Evolutionary conservation across 92 coral and sea anemone species (phyloP), one percentile per base, ranked within the genome.

Genomic region (Zoanthus solanderi): DNA sequence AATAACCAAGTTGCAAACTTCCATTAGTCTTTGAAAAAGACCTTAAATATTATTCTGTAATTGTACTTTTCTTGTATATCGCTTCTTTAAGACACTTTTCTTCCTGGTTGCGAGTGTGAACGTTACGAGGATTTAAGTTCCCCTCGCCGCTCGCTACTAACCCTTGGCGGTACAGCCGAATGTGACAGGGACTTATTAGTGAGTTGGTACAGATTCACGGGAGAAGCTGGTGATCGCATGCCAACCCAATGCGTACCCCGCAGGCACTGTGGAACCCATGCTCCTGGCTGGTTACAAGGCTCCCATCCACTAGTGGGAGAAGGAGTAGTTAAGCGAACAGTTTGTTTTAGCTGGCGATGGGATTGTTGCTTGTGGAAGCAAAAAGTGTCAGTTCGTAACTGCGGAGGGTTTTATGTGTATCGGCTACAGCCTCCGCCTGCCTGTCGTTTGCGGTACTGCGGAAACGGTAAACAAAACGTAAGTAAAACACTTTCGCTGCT

Each of bases 281-380:
- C 92, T 6, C 91, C 94, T 28, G 94, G 94, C 50, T 91, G 94
- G 94, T 77, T 91, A 85, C 63, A 37, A 30, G 94, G 90, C 48
- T 18, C 46, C n/a, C 90, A 82, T 78, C 94, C 94, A 50, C 71
- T 78, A 23, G 87, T 88, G 23, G 73, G 83, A 79, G 88, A 91
- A 29, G 92, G 92, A 23, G 52, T 23, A 4, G 90, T 91, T 54
- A 56, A n/a, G 48, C 94, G 94, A n/a, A 58, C 65, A 15, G 92
- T 84, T 29, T 91, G 94, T 84, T 91, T 84, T 52, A 79, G 48
- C 75, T 91, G 94, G 94, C 50, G 53, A 0, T n/a, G 44, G 3
- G 61, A 84, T 68, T 91, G 94, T 50, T 91, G 94, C 79, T 17
- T 29, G 6, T 91, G 83, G 86, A 54, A 84, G 32, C 57, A 52